Evolutionary conservation across 2,113 vertebrate species (phyloP).

Genomic region (Cryptomyrus ogoouensis): DNA sequence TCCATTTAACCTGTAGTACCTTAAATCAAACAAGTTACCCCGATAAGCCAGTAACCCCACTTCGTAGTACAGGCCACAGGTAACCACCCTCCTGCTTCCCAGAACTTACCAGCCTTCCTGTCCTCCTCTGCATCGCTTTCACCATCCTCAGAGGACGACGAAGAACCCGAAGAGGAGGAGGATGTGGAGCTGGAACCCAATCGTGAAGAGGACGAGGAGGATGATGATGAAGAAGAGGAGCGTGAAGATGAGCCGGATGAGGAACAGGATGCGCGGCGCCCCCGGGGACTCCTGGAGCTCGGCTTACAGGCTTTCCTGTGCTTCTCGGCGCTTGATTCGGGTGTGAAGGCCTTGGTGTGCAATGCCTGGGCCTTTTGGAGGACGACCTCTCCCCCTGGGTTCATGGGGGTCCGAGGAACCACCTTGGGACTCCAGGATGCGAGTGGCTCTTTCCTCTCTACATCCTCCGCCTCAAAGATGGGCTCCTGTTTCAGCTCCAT

Average conservation of each 20-base stretch:
- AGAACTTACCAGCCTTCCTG: constrained; percentile 57
- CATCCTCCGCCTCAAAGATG: constrained; percentile 64
- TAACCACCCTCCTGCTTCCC: background rate
- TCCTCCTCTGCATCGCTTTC: constrained; percentile 74
- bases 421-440: constrained; percentile 67
- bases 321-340: constrained; percentile 82
- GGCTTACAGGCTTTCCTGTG: constrained; percentile 64
- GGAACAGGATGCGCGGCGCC: constrained; percentile 66
- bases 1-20: too few species aligned
- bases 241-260: constrained; percentile 78
- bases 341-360: constrained; percentile 84
- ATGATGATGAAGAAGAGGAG: constrained; percentile 68
- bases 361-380: constrained; percentile 82
- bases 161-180: constrained; percentile 70
- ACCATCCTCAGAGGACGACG: constrained; percentile 83
- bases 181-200: constrained; percentile 67
- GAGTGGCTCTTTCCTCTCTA: constrained; percentile 53
- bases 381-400: constrained; percentile 2
- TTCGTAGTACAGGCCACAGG: too few species aligned
- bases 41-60: too few species aligned
- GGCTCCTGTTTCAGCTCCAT: constrained; percentile 68
- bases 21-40: too few species aligned
- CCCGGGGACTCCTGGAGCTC: constrained; percentile 50
- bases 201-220: constrained; percentile 83
- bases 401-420: constrained; percentile 58